Conservation (phyloP, 2,888 invertebrate species). For the Spilarctia lutea region DNA sequence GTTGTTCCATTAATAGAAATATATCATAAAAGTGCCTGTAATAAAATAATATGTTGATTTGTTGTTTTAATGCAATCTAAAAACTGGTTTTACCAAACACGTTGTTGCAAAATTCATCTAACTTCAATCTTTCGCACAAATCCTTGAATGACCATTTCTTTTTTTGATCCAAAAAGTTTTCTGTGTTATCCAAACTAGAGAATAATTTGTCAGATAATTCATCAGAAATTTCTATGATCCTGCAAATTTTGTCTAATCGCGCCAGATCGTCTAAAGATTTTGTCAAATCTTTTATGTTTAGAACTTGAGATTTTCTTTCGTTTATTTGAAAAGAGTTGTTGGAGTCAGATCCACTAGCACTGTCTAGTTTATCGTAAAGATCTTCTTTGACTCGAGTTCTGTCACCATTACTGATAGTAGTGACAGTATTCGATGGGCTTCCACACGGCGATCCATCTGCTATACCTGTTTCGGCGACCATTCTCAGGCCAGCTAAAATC, state of each 20-base stretch:
- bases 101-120: conserved; percentile 79
- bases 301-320: conserved; percentile 73
- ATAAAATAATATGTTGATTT: conserved; percentile 37
- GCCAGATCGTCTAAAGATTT: conserved; percentile 75
- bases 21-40: conserved; percentile 55
- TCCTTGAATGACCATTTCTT: conserved; percentile 80
- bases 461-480: neutral
- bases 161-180: conserved; percentile 31
- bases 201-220: conserved; percentile 78
- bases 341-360: conserved; percentile 72
- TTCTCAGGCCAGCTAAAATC: conserved; percentile 37
- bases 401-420: conserved; percentile 50
- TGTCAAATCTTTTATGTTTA: conserved; percentile 72
- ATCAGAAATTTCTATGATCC: conserved; percentile 82
- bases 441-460: conserved; percentile 41
- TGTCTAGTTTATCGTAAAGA: conserved; percentile 79
- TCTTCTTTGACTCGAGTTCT: conserved; percentile 58
- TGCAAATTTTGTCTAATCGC: conserved; percentile 78
- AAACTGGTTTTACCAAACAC: conserved; percentile 64
- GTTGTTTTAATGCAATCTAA: conserved; percentile 41
- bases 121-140: conserved; percentile 75
- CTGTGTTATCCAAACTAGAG: conserved; percentile 58
- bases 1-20: conserved; percentile 37
- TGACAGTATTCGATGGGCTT: conserved; percentile 48
- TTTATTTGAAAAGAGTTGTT: conserved; percentile 73